phyloP scores from a whole-genome alignment of 2,113 vertebrate genomes.

The Etia nguti region DNA sequence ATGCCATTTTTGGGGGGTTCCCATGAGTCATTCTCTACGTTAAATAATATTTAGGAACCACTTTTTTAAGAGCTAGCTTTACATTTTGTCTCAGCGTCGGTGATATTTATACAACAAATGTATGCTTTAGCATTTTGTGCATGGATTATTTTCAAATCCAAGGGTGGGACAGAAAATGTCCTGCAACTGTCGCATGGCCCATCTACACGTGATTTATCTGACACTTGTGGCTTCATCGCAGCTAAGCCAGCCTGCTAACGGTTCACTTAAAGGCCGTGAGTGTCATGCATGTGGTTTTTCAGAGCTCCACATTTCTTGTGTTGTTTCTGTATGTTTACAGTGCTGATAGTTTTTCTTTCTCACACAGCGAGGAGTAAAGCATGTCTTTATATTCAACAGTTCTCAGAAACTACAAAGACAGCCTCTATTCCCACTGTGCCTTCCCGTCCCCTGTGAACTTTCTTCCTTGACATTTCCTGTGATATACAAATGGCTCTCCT shows the following conservation, averaged over 20 bases:
- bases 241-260: background rate
- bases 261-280: background rate
- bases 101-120: background rate
- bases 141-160: background rate
- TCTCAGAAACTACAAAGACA: background rate
- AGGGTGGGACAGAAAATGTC: background rate
- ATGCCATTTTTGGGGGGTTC: background rate
- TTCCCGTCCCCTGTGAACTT: background rate
- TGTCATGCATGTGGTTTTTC: background rate
- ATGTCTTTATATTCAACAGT: background rate
- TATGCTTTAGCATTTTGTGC: background rate
- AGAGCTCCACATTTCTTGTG: background rate
- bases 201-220: background rate
- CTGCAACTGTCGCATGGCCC: background rate
- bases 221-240: background rate
- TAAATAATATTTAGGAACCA: background rate
- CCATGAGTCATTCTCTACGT: background rate
- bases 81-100: background rate
- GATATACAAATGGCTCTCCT: constrained; percentile 25
- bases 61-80: background rate
- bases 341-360: background rate
- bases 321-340: background rate
- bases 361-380: background rate
- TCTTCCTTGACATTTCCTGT: constrained; percentile 5
- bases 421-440: background rate